These are phyloP conservation scores for Etheostoma perlongum DNA, from an alignment of 2,797 vertebrate species.

Conservation along the genomic window DNA sequence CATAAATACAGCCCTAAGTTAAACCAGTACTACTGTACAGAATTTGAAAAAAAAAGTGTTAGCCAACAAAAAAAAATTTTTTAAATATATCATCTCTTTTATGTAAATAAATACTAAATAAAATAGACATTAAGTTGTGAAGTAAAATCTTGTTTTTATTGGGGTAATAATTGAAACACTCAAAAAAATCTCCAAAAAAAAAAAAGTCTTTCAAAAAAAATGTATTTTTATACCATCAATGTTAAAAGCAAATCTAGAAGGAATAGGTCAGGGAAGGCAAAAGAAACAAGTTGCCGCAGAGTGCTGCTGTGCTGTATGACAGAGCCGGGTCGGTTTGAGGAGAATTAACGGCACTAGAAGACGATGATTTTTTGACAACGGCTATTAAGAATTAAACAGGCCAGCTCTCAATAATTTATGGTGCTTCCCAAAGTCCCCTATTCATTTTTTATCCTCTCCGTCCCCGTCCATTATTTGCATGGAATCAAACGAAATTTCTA, in stretches of 20 bases:
- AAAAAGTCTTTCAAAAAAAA: too few species aligned
- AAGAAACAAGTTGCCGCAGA: constrained; percentile 24
- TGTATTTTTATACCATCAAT: neutral
- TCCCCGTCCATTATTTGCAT: constrained; percentile 82
- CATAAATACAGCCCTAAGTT: too few species aligned
- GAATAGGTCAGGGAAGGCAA: constrained; percentile 4
- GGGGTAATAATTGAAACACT: neutral
- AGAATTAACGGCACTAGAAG: constrained; percentile 78
- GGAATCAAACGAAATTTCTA: constrained; percentile 81
- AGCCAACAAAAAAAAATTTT: too few species aligned
- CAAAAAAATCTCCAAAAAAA: neutral
- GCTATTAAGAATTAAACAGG: constrained; percentile 87
- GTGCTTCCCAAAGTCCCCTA: constrained; percentile 83
- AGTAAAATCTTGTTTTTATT: neutral
- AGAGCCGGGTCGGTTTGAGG: constrained; percentile 68
- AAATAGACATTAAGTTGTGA: neutral
- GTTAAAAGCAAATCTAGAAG: neutral
- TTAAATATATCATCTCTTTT: neutral
- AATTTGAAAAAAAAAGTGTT: too few species aligned
- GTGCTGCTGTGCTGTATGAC: constrained; percentile 1
- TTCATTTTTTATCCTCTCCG: constrained; percentile 84
- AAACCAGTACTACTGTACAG: too few species aligned
- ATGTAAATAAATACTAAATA: neutral
- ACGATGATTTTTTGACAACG: constrained; percentile 85
- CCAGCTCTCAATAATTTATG: constrained; percentile 83